Conservation (phyloP, 1,140 invertebrate genomes). For the Drosophila nebulosa region DNA sequence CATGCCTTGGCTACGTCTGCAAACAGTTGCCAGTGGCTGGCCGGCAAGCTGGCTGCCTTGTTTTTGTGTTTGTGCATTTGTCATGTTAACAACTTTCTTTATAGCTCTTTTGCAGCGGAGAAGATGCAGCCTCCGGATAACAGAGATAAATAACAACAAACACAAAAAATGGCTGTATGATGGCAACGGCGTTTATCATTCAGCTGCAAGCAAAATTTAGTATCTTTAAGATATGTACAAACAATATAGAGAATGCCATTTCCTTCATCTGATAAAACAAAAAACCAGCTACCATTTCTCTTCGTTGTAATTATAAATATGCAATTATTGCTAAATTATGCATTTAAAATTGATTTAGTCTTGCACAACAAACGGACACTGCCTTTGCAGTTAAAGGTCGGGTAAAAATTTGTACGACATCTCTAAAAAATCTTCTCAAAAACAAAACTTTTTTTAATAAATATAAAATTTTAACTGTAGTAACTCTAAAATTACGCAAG, state of each 20-base stretch:
- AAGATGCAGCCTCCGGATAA: constrained; percentile 30
- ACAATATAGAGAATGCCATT: constrained; percentile 18
- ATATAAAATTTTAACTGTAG: too few relatives aligned
- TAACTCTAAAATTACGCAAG: too few relatives aligned
- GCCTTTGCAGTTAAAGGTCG: too few relatives aligned
- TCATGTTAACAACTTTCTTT: constrained; percentile 41
- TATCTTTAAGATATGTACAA: constrained; percentile 44
- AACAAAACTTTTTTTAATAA: too few relatives aligned
- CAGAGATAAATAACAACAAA: constrained; percentile 9
- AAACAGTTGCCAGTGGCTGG: background rate
- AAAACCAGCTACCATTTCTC: background rate
- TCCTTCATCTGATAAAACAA: background rate
- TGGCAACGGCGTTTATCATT: background rate
- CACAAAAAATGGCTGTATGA: background rate
- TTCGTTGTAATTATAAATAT: background rate
- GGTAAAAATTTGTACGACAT: too few relatives aligned
- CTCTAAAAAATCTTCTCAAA: too few relatives aligned
- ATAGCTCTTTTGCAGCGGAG: constrained; percentile 9
- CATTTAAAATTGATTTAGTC: background rate
- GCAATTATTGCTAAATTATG: background rate
- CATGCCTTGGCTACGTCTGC: background rate
- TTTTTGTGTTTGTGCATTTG: constrained; percentile 30
- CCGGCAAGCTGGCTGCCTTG: background rate
- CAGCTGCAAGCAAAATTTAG: constrained; percentile 34
- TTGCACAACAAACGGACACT: background rate